Percentiles rank a stretch among this genome's conserved stretches.
These are phyloP conservation scores for Daktulosphaira vitifoliae DNA, from an alignment of 1,140 invertebrate genomes.

Conservation along the genomic window DNA sequence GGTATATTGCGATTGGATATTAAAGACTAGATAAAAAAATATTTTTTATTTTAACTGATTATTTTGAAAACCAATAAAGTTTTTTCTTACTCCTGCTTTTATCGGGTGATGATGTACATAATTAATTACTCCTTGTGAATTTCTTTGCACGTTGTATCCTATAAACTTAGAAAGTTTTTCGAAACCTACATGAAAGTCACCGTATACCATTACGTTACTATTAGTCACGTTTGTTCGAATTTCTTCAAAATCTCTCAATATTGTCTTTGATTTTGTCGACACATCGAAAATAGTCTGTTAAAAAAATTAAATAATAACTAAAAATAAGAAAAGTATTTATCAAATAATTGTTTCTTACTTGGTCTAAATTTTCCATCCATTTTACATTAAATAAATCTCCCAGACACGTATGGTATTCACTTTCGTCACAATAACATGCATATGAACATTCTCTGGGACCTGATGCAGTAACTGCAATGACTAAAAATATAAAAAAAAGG, in stretches of 20 bases:
- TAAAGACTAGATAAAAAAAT: no score
- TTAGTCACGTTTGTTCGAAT: background rate
- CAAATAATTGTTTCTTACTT: constrained; percentile 41
- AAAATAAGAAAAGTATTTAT: background rate
- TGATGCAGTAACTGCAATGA: constrained; percentile 58
- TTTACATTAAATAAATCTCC: constrained; percentile 57
- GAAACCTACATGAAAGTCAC: background rate
- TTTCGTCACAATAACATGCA: constrained; percentile 52
- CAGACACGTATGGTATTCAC: constrained; percentile 45
- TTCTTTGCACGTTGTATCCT: no score
- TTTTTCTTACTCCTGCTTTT: no score
- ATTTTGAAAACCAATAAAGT: no score
- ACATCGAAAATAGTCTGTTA: background rate
- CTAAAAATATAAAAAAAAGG: constrained; percentile 41
- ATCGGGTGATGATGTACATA: no score
- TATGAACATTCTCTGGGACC: constrained; percentile 53
- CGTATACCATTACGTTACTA: constrained; percentile 3
- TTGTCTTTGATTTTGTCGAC: background rate
- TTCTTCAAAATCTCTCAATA: background rate
- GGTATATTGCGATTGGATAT: no score
- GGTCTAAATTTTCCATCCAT: constrained; percentile 59
- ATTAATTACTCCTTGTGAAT: no score
- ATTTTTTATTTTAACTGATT: no score
- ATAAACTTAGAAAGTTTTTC: background rate
- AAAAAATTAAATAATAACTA: background rate